Percentiles rank a stretch among this genome's conserved stretches.
Conservation (phyloP, 2,113 vertebrate species). For the Solea solea region DNA sequence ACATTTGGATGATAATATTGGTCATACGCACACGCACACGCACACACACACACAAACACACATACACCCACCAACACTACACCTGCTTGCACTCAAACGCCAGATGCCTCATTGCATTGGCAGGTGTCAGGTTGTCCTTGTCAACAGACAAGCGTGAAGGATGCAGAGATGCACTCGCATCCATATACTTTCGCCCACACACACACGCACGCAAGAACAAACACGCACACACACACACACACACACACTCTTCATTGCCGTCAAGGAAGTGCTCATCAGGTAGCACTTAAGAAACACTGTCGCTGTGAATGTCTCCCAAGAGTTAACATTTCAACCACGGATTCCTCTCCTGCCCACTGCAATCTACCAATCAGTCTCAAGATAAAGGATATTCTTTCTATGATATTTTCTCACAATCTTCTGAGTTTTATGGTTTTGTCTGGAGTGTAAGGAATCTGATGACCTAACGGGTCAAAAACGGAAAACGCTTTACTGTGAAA, state of each 20-base stretch:
- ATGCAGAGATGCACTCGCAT: slow-evolving; percentile 40
- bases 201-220: background rate
- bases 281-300: slow-evolving; percentile 24
- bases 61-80: slow-evolving; percentile 5
- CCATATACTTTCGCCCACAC: slow-evolving; percentile 18
- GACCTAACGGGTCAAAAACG: background rate
- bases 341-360: slow-evolving; percentile 8
- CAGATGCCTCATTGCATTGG: slow-evolving; percentile 55
- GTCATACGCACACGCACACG: slow-evolving; percentile 1
- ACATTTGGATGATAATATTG: slow-evolving; percentile 4
- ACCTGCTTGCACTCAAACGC: slow-evolving; percentile 52
- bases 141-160: slow-evolving; percentile 58
- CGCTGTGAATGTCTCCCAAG: slow-evolving; percentile 6
- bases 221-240: background rate
- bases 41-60: too few relatives aligned
- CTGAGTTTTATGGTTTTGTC: background rate
- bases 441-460: slow-evolving; percentile 1
- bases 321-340: slow-evolving; percentile 9
- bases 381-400: slow-evolving; percentile 2
- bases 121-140: slow-evolving; percentile 67
- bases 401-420: background rate
- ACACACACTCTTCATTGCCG: background rate
- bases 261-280: slow-evolving; percentile 24
- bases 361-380: slow-evolving; percentile 25
- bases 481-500: slow-evolving; percentile 8